Conservation (phyloP, 1,140 invertebrate species). For the Heliconius nattereri region DNA sequence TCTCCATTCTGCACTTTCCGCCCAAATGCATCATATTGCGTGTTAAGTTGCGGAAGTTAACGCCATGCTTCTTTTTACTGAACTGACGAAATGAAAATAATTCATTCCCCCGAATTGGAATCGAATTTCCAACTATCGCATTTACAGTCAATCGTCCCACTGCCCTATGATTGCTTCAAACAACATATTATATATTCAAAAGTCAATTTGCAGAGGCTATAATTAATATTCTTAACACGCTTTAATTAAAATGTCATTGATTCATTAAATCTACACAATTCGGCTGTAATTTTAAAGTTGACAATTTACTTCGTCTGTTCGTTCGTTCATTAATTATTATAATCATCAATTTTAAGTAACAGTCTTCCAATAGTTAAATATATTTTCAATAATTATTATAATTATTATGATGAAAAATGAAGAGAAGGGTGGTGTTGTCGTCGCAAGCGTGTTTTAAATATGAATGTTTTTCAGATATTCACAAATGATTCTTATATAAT, state of each 20-base stretch:
- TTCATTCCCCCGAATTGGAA: background rate
- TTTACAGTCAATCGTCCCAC: background rate
- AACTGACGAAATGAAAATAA: background rate
- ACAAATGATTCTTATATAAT: too few species aligned
- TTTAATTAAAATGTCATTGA: constrained; percentile 7
- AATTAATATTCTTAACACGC: background rate
- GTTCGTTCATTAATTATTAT: background rate
- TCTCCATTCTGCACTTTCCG: background rate
- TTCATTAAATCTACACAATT: constrained; percentile 5
- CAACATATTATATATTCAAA: too few species aligned
- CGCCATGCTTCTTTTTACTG: background rate
- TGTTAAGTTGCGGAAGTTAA: background rate
- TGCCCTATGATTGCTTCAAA: too few species aligned
- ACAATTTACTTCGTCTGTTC: background rate
- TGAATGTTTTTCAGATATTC: too few species aligned
- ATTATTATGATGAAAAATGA: background rate
- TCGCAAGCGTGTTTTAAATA: too few species aligned
- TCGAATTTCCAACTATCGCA: background rate
- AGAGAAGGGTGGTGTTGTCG: too few species aligned
- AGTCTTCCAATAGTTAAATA: background rate
- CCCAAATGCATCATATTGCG: background rate
- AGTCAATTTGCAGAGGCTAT: background rate
- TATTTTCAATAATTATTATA: background rate
- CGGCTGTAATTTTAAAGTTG: background rate
- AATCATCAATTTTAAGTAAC: background rate